Conservation (phyloP, 2,113 vertebrate genomes). For the Dascyllus trimaculatus region DNA sequence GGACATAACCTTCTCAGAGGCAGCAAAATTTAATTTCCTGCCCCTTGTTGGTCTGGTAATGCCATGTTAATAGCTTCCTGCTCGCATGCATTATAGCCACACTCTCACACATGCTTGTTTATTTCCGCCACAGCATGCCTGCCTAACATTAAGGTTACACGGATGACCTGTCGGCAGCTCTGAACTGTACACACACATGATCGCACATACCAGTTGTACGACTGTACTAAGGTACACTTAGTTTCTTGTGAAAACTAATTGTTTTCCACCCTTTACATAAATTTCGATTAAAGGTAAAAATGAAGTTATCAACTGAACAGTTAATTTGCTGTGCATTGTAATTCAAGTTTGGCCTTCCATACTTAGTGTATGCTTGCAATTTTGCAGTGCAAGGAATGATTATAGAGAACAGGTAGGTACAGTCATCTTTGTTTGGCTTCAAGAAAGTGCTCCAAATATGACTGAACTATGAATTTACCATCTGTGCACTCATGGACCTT, state of each 20-base stretch:
- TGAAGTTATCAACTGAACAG: background rate
- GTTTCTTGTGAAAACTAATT: too few species aligned
- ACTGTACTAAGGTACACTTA: background rate
- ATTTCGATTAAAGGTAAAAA: background rate
- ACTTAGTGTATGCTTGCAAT: too few species aligned
- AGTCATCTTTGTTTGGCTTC: too few species aligned
- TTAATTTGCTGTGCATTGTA: background rate
- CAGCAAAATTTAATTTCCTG: constrained; percentile 86
- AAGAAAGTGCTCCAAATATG: too few species aligned
- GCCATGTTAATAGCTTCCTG: constrained; percentile 87
- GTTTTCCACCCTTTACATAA: background rate
- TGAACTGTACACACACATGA: background rate
- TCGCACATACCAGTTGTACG: background rate
- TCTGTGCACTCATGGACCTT: too few species aligned
- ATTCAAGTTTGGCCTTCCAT: background rate
- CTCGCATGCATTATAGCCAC: constrained; percentile 76
- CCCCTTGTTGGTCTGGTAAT: constrained; percentile 83
- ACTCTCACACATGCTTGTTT: constrained; percentile 65
- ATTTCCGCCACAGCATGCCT: constrained; percentile 60
- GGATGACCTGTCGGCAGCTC: constrained; percentile 36
- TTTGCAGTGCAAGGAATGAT: too few species aligned
- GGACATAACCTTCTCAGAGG: constrained; percentile 82
- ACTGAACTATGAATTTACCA: too few species aligned
- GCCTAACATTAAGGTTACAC: constrained; percentile 15
- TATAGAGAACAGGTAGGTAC: too few species aligned